These are phyloP conservation scores for Cataglyphis hispanica DNA, from an alignment of 1,140 invertebrate species.

Conservation along the genomic window DNA sequence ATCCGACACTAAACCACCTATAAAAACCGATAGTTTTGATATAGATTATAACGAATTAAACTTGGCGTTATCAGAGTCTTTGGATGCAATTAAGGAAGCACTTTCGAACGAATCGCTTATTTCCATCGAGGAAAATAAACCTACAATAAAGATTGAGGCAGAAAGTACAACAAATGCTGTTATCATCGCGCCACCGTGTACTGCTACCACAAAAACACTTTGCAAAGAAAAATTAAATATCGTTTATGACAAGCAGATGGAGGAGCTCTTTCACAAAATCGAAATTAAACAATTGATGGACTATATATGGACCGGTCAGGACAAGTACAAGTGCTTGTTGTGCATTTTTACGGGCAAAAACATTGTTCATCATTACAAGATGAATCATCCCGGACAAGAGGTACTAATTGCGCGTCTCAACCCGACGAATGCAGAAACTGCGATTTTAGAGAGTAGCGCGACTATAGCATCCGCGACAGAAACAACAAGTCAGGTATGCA, in stretches of 20 bases:
- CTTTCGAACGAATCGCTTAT: not conserved
- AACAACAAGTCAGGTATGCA: constrained; percentile 79
- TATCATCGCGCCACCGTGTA: not conserved
- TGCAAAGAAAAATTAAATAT: not conserved
- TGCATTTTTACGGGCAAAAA: constrained; percentile 88
- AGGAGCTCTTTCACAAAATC: constrained; percentile 38
- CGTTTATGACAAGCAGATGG: constrained; percentile 9
- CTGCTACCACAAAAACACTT: not conserved
- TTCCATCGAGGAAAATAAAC: constrained; percentile 12
- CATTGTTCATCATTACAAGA: constrained; percentile 90
- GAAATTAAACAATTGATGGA: constrained; percentile 70
- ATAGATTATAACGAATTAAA: not conserved
- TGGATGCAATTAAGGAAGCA: not conserved
- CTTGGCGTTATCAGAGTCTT: not conserved
- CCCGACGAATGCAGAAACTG: constrained; percentile 84
- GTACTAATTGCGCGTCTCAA: constrained; percentile 89
- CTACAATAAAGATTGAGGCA: not conserved
- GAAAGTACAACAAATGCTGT: not conserved
- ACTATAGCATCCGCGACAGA: constrained; percentile 58
- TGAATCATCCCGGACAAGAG: constrained; percentile 88
- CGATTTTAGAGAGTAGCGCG: constrained; percentile 78
- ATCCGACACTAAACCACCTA: not conserved
- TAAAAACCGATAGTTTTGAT: not conserved
- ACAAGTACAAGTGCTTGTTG: constrained; percentile 87
- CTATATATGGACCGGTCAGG: constrained; percentile 77